Base-by-base conservation (phyloP, 2,797 vertebrate genomes). In the Semaprochilodus insignis region DNA sequence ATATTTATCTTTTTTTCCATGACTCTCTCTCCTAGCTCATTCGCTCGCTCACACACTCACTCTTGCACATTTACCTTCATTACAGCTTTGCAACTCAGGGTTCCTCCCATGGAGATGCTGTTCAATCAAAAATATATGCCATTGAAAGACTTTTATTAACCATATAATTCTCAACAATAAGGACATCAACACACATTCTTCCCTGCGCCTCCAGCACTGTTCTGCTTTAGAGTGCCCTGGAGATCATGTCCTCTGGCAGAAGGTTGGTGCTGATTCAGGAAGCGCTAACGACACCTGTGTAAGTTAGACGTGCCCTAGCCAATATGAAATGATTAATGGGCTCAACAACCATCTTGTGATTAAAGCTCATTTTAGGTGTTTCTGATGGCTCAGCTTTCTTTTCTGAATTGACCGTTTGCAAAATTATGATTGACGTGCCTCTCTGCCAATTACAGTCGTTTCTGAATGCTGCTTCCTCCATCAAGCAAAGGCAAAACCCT, bases 1-100 rank as follows among this genome's bases (percentile, higher is more conserved):
- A 78, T 85, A 84, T 84, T 63, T 80, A 55, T 66, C 63, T 59
- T 71, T 48, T 65, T 34, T 31, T 34, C 62, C 54, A 21, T 57
- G 54, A 57, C 54, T 57, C 54, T 21, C 4, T 19, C 54, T 57
- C 54, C 54, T 21, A 55, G 17, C 54, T 57, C 54, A 19, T 19
- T 57, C 59, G 14, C 59, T 62, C 59, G 2, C 54, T 55, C 14
- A 13, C 51, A 2, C 51, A 3, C 31, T 31, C 40, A 40, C 36
- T 10, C 19, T 60, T 7, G 4, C n/a, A 3, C n/a, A 62, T 25
- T 25, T 25, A 25, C 10, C n/a, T 14, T 10, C n/a, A 25, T 62
- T 25, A 25, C 1, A 25, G n/a, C 57, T 54, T 13, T 15, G 14
- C 14, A 57, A 21, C 14, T 5, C 15, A 16, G 3, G 1, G 4